Evolutionary conservation across 2,113 vertebrate species (phyloP).

Genomic region (Pardalotus punctatus): DNA sequence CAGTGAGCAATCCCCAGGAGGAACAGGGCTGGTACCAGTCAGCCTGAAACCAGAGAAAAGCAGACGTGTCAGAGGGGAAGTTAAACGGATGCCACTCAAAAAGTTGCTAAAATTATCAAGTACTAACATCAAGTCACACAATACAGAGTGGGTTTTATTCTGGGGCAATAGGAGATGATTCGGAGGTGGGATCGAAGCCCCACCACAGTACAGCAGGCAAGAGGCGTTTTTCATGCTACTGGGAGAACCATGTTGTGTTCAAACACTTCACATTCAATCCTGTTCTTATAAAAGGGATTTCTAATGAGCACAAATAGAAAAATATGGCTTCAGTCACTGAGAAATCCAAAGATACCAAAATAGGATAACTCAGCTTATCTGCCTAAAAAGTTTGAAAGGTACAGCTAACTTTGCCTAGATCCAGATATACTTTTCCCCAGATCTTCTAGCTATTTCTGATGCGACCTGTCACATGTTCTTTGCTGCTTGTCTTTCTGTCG

Average conservation of each 20-base stretch:
- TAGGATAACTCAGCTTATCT: not conserved
- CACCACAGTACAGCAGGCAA: not conserved
- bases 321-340: not conserved
- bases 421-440: not conserved
- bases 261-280: not conserved
- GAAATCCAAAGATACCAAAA: not conserved
- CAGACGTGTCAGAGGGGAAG: not conserved
- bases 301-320: not conserved
- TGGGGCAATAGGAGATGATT: not conserved
- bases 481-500: not conserved
- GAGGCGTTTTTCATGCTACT: not conserved
- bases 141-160: not conserved
- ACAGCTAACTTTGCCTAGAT: not conserved
- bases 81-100: not conserved
- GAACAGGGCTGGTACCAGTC: fast-evolving
- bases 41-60: not conserved
- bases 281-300: not conserved
- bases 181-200: not conserved
- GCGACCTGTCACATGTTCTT: not conserved
- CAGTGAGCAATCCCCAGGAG: not conserved
- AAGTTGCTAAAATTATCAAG: not conserved
- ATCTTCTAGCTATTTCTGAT: not conserved
- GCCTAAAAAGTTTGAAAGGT: not conserved
- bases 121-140: not conserved
- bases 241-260: not conserved